Evolutionary conservation across 30 jellyfish, hydroid and myxozoan species (phyloP).

Genomic region (Chrysaora quinquecirrha): DNA sequence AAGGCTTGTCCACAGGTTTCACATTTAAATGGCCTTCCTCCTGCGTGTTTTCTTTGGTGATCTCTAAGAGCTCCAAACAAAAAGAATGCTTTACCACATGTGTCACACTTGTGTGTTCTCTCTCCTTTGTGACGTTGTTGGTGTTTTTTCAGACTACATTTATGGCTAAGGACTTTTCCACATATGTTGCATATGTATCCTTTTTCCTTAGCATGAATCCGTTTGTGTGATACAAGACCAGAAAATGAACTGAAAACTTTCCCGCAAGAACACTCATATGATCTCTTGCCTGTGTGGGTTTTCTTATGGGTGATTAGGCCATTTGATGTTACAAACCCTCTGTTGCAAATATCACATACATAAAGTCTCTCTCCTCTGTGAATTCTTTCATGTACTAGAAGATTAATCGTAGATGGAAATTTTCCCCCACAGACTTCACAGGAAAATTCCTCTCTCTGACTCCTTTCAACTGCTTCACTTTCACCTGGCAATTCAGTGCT

Average conservation of each 20-base stretch:
- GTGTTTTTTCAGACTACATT: conserved; percentile 20
- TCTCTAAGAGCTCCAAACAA: conserved; percentile 1
- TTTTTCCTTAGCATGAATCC: too few relatives aligned
- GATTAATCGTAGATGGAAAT: neutral
- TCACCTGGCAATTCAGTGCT: too few relatives aligned
- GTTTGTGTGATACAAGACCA: too few relatives aligned
- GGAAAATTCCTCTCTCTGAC: too few relatives aligned
- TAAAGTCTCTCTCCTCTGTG: neutral
- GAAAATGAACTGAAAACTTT: too few relatives aligned
- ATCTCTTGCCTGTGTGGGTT: conserved; percentile 30
- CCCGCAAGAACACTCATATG: too few relatives aligned
- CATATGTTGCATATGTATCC: conserved; percentile 23
- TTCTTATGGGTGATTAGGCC: neutral
- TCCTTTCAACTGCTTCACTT: neutral
- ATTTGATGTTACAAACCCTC: neutral
- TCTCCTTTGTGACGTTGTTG: conserved; percentile 18
- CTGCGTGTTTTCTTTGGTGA: conserved; percentile 25
- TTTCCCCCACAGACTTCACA: neutral
- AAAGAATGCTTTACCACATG: conserved; percentile 39
- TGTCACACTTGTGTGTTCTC: conserved; percentile 16
- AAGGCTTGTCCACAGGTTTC: conserved; percentile 39
- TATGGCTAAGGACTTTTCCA: conserved; percentile 15
- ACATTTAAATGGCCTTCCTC: conserved; percentile 43
- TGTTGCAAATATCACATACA: conserved; percentile 13
- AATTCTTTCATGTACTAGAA: too few relatives aligned